Percentiles rank a stretch among this genome's conserved stretches.
phyloP scores from a whole-genome alignment of 2,888 invertebrate species.

The Tridacna crocea region DNA sequence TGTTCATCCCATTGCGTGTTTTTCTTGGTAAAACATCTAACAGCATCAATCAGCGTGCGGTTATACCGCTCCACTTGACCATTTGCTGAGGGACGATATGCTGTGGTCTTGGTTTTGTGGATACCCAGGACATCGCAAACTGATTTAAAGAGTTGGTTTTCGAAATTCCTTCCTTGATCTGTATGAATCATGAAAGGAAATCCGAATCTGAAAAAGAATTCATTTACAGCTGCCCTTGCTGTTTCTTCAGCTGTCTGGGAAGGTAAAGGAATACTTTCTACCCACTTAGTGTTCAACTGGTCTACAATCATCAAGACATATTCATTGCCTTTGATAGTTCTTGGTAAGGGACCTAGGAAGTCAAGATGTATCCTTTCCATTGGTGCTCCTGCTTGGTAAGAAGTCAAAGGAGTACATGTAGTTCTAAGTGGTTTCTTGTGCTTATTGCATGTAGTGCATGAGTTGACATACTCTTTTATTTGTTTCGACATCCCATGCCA shows the following conservation, averaged over 20 bases:
- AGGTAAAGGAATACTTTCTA: slow-evolving; percentile 4
- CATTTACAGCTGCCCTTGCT: slow-evolving; percentile 41
- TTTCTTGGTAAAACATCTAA: slow-evolving; percentile 6
- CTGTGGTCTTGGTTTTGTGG: slow-evolving; percentile 4
- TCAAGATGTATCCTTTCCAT: too few species aligned
- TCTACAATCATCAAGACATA: too few species aligned
- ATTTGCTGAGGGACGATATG: slow-evolving; percentile 12
- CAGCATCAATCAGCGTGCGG: slow-evolving; percentile 14
- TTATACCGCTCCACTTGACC: slow-evolving; percentile 14
- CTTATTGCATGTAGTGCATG: slow-evolving; percentile 27
- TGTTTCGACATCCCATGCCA: slow-evolving; percentile 36
- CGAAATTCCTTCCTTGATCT: slow-evolving; percentile 40
- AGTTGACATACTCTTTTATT: slow-evolving; percentile 11
- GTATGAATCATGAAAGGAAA: slow-evolving; percentile 38
- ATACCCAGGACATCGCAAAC: background rate
- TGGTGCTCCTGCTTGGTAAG: slow-evolving; percentile 92
- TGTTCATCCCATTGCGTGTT: slow-evolving; percentile 4
- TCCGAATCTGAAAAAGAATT: slow-evolving; percentile 45
- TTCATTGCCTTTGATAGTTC: slow-evolving; percentile 22
- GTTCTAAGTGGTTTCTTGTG: slow-evolving; percentile 18
- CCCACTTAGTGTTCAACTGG: slow-evolving; percentile 40
- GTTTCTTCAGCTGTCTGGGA: too few species aligned
- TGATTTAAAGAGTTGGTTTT: background rate
- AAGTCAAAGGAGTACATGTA: slow-evolving; percentile 18
- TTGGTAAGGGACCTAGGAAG: slow-evolving; percentile 24